Evolutionary conservation across 2,888 invertebrate genomes (phyloP).

Genomic region (Acrobasis consociella): DNA sequence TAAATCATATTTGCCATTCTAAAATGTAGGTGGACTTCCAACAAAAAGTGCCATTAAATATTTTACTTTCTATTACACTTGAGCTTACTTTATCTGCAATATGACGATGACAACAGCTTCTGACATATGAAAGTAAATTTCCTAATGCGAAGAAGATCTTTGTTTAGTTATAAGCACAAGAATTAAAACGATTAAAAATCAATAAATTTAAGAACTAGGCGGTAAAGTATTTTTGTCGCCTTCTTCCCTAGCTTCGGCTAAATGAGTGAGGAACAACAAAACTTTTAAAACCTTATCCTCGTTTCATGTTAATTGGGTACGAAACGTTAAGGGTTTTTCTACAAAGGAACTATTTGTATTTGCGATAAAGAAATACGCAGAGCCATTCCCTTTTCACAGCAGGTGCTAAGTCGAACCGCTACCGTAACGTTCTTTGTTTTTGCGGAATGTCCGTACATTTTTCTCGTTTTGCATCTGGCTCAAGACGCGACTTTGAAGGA

Average conservation of each 20-base stretch:
- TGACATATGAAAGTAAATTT: too few relatives aligned
- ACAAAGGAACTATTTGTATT: slow-evolving; percentile 5
- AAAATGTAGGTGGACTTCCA: slow-evolving; percentile 25
- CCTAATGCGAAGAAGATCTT: too few relatives aligned
- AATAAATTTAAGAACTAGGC: too few relatives aligned
- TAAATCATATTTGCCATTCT: slow-evolving; percentile 38
- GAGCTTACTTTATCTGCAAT: slow-evolving; percentile 4
- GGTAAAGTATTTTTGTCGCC: too few relatives aligned
- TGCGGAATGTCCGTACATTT: slow-evolving; percentile 39
- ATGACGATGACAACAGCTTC: neutral
- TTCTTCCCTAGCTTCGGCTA: too few relatives aligned
- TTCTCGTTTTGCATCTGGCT: slow-evolving; percentile 53
- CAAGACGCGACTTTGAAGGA: slow-evolving; percentile 23
- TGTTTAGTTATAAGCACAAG: too few relatives aligned
- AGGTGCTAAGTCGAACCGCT: slow-evolving; percentile 46
- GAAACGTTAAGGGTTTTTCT: neutral
- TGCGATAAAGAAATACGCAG: slow-evolving; percentile 27
- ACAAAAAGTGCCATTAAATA: slow-evolving; percentile 20
- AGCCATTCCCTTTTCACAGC: slow-evolving; percentile 32
- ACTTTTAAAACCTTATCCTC: neutral
- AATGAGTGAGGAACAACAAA: too few relatives aligned
- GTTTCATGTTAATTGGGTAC: neutral
- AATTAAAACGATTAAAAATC: too few relatives aligned
- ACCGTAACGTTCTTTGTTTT: slow-evolving; percentile 45
- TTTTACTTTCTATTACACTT: slow-evolving; percentile 12